Evolutionary conservation across 2,113 vertebrate genomes (phyloP).

Genomic region (Heterotilapia buettikoferi): DNA sequence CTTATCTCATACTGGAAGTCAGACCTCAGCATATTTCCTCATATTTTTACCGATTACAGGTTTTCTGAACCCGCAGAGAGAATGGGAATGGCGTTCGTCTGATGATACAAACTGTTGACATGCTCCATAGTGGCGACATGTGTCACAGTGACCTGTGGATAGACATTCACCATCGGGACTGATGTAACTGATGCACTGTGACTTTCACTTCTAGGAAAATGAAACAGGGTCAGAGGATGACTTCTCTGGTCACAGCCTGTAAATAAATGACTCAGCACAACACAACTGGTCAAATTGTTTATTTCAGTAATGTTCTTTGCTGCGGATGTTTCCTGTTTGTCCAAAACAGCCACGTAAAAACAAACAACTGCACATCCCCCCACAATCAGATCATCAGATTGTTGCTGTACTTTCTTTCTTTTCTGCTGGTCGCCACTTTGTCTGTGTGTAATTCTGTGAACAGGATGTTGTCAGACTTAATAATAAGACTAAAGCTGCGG

Average conservation of each 20-base stretch:
- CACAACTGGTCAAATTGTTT: fast-evolving
- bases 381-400: too few species aligned
- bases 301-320: too few species aligned
- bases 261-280: not conserved
- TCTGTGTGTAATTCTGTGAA: too few species aligned
- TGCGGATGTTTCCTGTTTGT: too few species aligned
- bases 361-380: too few species aligned
- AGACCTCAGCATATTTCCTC: not conserved
- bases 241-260: not conserved
- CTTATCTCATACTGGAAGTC: not conserved
- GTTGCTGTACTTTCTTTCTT: too few species aligned
- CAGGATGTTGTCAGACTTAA: too few species aligned
- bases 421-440: too few species aligned
- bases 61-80: not conserved
- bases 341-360: too few species aligned
- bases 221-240: not conserved
- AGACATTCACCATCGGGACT: not conserved
- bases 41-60: not conserved
- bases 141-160: not conserved
- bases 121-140: fast-evolving
- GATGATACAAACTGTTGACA: not conserved
- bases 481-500: too few species aligned
- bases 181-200: fast-evolving
- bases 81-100: fast-evolving
- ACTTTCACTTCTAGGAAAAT: not conserved